Evolutionary conservation across 2,113 vertebrate species (phyloP).

Genomic region (Hypanus sabinus): DNA sequence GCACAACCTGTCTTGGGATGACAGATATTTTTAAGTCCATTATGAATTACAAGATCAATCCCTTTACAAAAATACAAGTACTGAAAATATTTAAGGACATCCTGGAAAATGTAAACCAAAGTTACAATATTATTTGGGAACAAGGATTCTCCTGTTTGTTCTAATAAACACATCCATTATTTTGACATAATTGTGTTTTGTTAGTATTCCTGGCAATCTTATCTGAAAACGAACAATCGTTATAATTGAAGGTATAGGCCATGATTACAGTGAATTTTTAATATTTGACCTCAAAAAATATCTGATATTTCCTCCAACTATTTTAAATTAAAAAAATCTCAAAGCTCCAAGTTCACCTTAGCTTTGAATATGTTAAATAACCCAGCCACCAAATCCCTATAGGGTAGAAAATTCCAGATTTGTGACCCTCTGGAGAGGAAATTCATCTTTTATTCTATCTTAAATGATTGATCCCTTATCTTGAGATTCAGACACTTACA

Average conservation of each 20-base stretch:
- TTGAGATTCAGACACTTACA: too few relatives aligned
- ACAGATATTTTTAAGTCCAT: neutral
- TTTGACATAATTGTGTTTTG: constrained; percentile 21
- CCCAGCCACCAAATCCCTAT: too few relatives aligned
- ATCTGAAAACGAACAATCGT: constrained; percentile 49
- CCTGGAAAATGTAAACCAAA: neutral
- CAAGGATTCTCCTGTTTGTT: neutral
- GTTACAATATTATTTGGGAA: neutral
- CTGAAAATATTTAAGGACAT: neutral
- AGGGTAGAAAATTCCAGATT: too few relatives aligned
- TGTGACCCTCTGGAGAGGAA: too few relatives aligned
- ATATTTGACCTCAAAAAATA: neutral
- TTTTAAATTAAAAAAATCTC: too few relatives aligned
- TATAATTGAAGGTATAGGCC: constrained; percentile 39
- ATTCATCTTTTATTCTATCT: too few relatives aligned
- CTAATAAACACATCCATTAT: neutral
- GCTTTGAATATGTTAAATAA: too few relatives aligned
- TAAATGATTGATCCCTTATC: too few relatives aligned
- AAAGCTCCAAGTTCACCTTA: too few relatives aligned
- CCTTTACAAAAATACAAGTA: neutral
- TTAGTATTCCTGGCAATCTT: constrained; percentile 43
- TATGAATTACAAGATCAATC: neutral
- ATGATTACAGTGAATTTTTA: constrained; percentile 35
- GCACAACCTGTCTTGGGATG: too few relatives aligned
- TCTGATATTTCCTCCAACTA: too few relatives aligned